Percentiles rank a stretch among this genome's conserved stretches.
Conservation (phyloP, 2,113 vertebrate species). For the Erythrolamprus reginae region DNA sequence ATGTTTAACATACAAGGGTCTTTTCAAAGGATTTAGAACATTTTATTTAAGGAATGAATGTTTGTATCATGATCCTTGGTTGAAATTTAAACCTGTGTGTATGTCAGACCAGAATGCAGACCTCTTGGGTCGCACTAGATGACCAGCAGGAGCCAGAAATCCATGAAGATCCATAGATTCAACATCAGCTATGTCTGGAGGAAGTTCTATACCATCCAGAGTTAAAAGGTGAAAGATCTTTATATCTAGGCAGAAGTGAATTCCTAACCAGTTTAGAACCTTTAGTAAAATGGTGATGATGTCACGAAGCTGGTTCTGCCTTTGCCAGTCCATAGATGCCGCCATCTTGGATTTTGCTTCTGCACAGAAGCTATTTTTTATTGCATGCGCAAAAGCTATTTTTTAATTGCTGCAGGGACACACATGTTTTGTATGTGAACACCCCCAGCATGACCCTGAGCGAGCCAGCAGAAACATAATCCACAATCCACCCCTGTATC, state of each 20-base stretch:
- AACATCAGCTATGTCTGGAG: not conserved
- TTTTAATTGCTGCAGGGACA: no score
- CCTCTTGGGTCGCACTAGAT: not conserved
- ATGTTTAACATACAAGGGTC: not conserved
- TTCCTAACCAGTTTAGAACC: no score
- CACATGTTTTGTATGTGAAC: no score
- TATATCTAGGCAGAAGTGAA: not conserved
- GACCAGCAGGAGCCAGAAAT: not conserved
- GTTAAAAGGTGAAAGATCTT: not conserved
- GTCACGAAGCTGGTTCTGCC: no score
- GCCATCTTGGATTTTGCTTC: no score
- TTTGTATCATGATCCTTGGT: not conserved
- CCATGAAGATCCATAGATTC: not conserved
- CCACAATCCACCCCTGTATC: no score
- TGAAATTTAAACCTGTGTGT: not conserved
- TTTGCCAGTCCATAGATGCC: no score
- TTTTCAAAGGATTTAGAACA: not conserved
- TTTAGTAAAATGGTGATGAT: no score
- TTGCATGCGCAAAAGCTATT: no score
- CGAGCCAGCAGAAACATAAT: no score
- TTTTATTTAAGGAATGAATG: not conserved
- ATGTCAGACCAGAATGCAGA: not conserved
- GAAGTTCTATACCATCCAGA: not conserved
- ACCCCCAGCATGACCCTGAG: no score
- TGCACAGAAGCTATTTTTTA: no score